Base-by-base conservation (phyloP, 2,113 vertebrate genomes). In the Tachuris rubrigastra region DNA sequence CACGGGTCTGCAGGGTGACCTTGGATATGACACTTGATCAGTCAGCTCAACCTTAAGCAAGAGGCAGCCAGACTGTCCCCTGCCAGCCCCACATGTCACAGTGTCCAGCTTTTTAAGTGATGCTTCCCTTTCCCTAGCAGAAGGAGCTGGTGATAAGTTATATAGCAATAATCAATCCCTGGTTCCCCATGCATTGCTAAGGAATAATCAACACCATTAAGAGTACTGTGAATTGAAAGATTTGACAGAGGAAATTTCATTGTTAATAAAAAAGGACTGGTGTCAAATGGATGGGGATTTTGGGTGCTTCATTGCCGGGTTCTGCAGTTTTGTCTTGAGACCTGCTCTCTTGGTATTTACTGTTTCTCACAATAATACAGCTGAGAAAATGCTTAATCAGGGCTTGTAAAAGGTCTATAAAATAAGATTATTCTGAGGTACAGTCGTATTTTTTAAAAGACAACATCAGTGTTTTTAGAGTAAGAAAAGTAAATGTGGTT, bases 1-100 rank as follows among this genome's bases (percentile, higher is more conserved):
- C 66, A 13, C 46, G 74, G 94, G 87, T 44, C 92, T 94, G 81
- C 62, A 79, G 82, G 65, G 82, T 97, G 76, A 96, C 87, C 91
- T 90, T 91, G 85, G 25, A 10, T 77, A 37, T 88, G 93, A 96
- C 79, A 96, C 76, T 94, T 91, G 94, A 93, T 96, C 91, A 69
- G 87, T 58, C 60, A 93, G 62, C 74, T 94, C 79, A 96, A 68
- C 80, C 72, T 86, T 67, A 81, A 76, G 87, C 77, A 86, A 85
- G 76, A 89, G 68, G 78, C 96, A 94, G 85, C 55, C 92, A 92
- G 90, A 56, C 66, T 7, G 3, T 94, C 56, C 65, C 69, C 72
- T 91, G 44, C 56, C 37, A 94, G 41, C 28, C 28, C 82, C 76
- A 95, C 66, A 67, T 85, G 42, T 80, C 72, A 66, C 49, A 31